A percentile compares a stretch with the other conserved stretches of the same genome.
Conservation (phyloP, 2,113 vertebrate species). For the Sylvietta virens region DNA sequence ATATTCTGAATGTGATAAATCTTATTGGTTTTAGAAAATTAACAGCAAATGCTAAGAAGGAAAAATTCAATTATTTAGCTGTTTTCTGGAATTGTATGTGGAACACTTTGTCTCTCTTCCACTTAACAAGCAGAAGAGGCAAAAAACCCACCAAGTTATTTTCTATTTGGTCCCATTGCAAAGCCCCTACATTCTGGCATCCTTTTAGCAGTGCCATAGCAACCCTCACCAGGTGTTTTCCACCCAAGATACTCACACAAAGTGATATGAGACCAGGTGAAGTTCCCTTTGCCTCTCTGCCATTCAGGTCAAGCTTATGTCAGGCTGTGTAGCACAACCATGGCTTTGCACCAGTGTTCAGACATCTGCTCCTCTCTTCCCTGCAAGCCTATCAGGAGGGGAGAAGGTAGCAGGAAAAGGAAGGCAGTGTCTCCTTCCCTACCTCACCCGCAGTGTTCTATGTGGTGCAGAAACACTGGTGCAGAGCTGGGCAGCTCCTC, state of each 20-base stretch:
- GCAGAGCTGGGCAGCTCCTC: neutral
- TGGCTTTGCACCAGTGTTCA: neutral
- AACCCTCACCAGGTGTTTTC: neutral
- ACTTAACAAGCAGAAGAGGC: neutral
- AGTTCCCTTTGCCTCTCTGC: neutral
- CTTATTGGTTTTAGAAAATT: neutral
- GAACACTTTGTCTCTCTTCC: neutral
- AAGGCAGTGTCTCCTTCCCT: neutral
- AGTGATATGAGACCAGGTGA: neutral
- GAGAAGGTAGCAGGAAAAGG: neutral
- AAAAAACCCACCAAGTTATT: neutral
- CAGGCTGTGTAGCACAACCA: neutral
- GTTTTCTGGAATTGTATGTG: neutral
- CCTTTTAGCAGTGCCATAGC: neutral
- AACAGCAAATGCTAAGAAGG: neutral
- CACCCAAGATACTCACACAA: neutral
- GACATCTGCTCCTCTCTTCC: neutral
- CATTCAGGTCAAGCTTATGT: neutral
- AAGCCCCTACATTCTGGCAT: neutral
- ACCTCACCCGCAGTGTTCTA: neutral
- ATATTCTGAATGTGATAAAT: neutral
- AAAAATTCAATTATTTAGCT: neutral
- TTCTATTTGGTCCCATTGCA: neutral
- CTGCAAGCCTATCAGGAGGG: neutral
- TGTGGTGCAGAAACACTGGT: rapidly evolving